Conservation (phyloP, 2,888 invertebrate genomes). For the Lasioglossum leucozonium region DNA sequence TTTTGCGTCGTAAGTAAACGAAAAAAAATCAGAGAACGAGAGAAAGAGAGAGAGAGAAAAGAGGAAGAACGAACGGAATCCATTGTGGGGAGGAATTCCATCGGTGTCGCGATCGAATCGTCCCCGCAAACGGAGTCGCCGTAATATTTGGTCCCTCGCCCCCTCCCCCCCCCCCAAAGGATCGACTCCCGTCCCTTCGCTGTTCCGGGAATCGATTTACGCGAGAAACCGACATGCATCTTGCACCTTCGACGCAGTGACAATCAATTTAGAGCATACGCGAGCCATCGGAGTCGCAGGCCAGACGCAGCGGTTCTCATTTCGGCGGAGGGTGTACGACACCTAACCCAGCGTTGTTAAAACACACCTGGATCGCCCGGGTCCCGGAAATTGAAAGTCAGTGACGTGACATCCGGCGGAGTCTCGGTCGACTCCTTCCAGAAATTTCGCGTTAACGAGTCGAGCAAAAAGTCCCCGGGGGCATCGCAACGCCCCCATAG, state of each 20-base stretch:
- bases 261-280: conserved; percentile 70
- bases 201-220: conserved; percentile 53
- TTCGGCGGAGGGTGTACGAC: neutral
- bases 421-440: conserved; percentile 60
- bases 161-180: neutral
- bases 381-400: conserved; percentile 82
- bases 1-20: conserved; percentile 14
- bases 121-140: conserved; percentile 1
- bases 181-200: conserved; percentile 38
- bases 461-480: conserved; percentile 48
- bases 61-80: conserved; percentile 4
- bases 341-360: conserved; percentile 6
- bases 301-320: conserved; percentile 55
- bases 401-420: conserved; percentile 78
- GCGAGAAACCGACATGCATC: conserved; percentile 62
- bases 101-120: conserved; percentile 16
- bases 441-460: conserved; percentile 73
- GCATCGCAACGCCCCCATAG: conserved; percentile 8
- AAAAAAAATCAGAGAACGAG: neutral
- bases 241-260: conserved; percentile 68
- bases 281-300: conserved; percentile 17
- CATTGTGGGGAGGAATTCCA: conserved; percentile 19
- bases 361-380: conserved; percentile 43
- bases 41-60: neutral
- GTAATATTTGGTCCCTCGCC: conserved; percentile 59